Base-by-base conservation (phyloP, 2,888 invertebrate genomes). In the Spilosoma lubricipeda region DNA sequence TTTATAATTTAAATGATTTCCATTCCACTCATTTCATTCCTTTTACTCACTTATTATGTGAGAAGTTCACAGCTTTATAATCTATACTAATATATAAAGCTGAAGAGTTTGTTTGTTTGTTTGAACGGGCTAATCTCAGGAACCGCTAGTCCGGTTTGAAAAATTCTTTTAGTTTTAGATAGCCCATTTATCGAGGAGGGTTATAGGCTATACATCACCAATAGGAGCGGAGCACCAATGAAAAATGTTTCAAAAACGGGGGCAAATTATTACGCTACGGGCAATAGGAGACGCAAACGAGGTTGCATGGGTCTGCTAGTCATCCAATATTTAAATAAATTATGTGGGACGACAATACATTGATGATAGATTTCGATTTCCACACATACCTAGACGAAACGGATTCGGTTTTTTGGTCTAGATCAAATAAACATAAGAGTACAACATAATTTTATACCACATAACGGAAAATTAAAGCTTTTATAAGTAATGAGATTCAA, bases 401-500 rank as follows among this genome's bases (percentile, higher is more conserved):
- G 11, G 39, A 39, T 8, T 36, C n/a, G 7, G 3, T 33, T 64
- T 15, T 45, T 45, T 15, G 45, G 30, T 33, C 20, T 9, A 20
- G 36, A 36, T 9, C 3, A n/a, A 8, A 56, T 1, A n/a, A n/a
- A n/a, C 56, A 11, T n/a, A 56, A n/a, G 7, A 9, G 11, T 27
- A 27, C 11, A n/a, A 59, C 27, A 59, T 0, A 59, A 27, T 59
- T 56, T 27, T 23, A 4, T 69, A 70, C 23, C 20, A 27, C 2
- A 23, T 48, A 39, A 42, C 23, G 23, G 59, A 56, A 27, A 48
- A 20, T 56, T 7, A 65, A 65, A 23, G 56, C 39, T 42, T 56
- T 18, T 39, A 59, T 59, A 63, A 70, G 27, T 70, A 67, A 70
- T 67, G 39, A 67, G 59, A 66, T 42, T 33, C 18, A 30, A 27